Base-by-base conservation (phyloP, 37 sponge, comb jelly and placozoan species). In the Geodia barretti region DNA sequence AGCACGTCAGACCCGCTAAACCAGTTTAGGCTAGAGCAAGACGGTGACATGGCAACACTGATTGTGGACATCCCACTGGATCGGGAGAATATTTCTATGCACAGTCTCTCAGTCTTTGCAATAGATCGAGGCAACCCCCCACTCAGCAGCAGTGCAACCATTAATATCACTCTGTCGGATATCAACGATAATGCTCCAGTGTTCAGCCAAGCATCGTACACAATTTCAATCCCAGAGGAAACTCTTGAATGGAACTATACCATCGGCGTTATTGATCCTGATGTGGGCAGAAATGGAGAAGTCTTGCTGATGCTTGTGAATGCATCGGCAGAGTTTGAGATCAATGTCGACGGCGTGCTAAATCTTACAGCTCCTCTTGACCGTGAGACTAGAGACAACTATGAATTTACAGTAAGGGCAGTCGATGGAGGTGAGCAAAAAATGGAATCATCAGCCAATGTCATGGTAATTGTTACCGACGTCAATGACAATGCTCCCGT, bases 161-260 rank as follows among this genome's bases (percentile, higher is more conserved):
- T 93, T 14, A 66, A 20, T 21, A 37, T 93, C 7, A 86, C 79
- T 1, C 37, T 93, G 4, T 0, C 40, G 19, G 94, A 93, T 58
- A 68, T 89, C 66, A 93, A 93, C 67, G 87, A 86, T 66, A 89
- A 93, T 47, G 21, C 68, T 0, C 94, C 94, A n/a, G 39, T 33
- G 9, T 83, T 91, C 66, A 8, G 26, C 1, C 32, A 36, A 14
- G 3, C 72, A 20, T 3, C 1, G 25, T 83, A 74, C 76, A 40
- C 40, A 20, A 24, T 83, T 20, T 7, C 0, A 19, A 74, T 89
- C n/a, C 58, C 31, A 24, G 88, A 87, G 74, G 72, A 80, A 23
- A 23, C 74, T 76, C 59, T 47, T 41, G 39, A 30, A 19, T 43
- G 63, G 26, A 42, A 28, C 17, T 41, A 28, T 28, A 25, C 7